Conservation (phyloP, 2,113 vertebrate species). For the Sebastes fasciatus region DNA sequence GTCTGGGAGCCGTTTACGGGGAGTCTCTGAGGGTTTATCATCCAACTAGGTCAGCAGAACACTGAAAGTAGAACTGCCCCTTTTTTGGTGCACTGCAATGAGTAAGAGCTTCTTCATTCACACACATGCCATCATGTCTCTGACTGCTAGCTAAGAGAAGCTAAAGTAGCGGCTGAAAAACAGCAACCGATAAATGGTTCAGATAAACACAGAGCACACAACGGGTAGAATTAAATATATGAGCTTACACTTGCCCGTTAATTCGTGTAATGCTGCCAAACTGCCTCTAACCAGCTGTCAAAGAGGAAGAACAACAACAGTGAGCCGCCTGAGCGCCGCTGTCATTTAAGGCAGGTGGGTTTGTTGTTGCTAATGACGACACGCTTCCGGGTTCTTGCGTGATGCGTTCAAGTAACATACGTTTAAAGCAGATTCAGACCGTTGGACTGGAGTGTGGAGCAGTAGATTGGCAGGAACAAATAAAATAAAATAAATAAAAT, state of each 20-base stretch:
- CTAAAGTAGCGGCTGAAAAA: constrained; percentile 26
- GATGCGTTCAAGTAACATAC: constrained; percentile 39
- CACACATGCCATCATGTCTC: constrained; percentile 19
- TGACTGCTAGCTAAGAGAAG: constrained; percentile 39
- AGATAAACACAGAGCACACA: background rate
- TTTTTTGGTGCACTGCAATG: constrained; percentile 6
- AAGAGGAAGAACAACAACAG: background rate
- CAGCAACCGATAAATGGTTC: background rate
- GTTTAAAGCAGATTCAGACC: too few relatives aligned
- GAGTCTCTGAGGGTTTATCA: constrained; percentile 14
- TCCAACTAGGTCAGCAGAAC: background rate
- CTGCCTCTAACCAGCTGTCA: background rate
- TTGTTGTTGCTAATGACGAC: constrained; percentile 71
- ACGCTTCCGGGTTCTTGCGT: constrained; percentile 52
- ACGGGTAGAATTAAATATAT: background rate
- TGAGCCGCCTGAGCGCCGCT: background rate
- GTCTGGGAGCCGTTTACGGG: background rate
- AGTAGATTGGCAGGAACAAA: too few relatives aligned
- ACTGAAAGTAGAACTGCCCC: constrained; percentile 55
- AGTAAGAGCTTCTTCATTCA: constrained; percentile 45
- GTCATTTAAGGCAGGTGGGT: constrained; percentile 54
- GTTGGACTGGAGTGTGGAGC: too few relatives aligned
- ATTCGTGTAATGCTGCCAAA: background rate
- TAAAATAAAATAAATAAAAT: too few relatives aligned
- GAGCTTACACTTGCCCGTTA: background rate